Base-by-base conservation (phyloP, 2,888 invertebrate species). In the Drosophila pseudotakahashii region DNA sequence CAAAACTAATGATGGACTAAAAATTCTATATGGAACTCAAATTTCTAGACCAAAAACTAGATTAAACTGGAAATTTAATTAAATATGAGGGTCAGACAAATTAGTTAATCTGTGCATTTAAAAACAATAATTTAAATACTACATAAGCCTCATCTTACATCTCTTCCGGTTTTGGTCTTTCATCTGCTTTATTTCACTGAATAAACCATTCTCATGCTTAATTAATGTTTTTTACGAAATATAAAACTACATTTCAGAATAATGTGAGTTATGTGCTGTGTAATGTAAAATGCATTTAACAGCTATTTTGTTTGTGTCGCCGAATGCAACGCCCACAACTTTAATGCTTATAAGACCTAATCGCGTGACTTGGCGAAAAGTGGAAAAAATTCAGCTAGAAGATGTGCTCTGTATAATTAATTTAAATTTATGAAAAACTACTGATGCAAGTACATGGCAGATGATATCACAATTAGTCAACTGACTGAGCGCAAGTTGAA, bases 401-500 rank as follows among this genome's bases (percentile, higher is more conserved):
- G 64, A 64, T 55, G 32, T 57, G 55, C 55, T 37, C 13, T 13
- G 54, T 52, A 63, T 73, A 71, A 71, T 64, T 71, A 64, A 71
- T 71, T 71, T 64, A 71, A 71, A 71, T 71, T 59, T 73, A 67
- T 67, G 67, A 59, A 73, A 58, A 71, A 62, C 61, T 70, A 48
- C 59, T 47, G 42, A 54, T 39, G 59, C 68, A 47, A 58, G 39
- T 45, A 58, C 44, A n/a, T 32, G 37, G 30, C 63, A 63, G 67
- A 78, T 77, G 87, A 81, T 84, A 71, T 78, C 70, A 63, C 81
- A 86, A 83, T 83, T 78, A 76, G 75, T 66, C 53, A 42, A 51
- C 62, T 54, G 57, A 55, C 60, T 44, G 60, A 61, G 60, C 59
- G 64, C 63, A 51, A 50, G 42, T 11, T 14, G 30, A 52, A 52